Conservation (phyloP, 1,140 invertebrate genomes). For the Diorhabda carinulata region DNA sequence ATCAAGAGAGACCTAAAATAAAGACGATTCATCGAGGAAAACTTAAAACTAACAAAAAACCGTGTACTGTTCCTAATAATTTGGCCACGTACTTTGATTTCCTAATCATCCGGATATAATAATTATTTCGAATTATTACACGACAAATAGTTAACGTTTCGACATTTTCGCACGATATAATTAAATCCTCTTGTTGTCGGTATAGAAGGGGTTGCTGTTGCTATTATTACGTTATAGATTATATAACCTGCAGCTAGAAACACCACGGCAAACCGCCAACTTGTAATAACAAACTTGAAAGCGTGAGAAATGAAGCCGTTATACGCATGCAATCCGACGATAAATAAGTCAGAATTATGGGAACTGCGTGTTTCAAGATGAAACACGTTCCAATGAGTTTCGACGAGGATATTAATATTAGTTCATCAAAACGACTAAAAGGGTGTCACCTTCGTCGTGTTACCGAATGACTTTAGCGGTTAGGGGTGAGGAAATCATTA, state of each 20-base stretch:
- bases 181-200: neutral
- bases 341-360: constrained; percentile 18
- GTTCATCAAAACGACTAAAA: neutral
- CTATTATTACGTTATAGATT: constrained; percentile 16
- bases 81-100: neutral
- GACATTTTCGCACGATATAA: neutral
- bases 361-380: constrained; percentile 16
- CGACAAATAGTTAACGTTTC: neutral
- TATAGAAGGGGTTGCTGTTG: constrained; percentile 13
- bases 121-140: neutral
- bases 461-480: too few species aligned
- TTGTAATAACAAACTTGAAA: constrained; percentile 29
- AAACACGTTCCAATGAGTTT: constrained; percentile 11
- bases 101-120: neutral
- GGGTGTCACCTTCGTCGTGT: neutral
- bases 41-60: too few species aligned
- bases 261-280: constrained; percentile 20
- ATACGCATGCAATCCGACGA: constrained; percentile 25
- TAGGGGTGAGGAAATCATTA: neutral
- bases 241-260: constrained; percentile 22
- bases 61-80: too few species aligned
- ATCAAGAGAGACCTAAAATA: too few species aligned
- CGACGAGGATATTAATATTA: constrained; percentile 12
- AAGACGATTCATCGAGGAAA: too few species aligned
- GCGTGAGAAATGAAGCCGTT: constrained; percentile 34